Evolutionary conservation across 2,888 invertebrate species (phyloP), one percentile per base, ranked within the genome.

Genomic region (Mythimna vitellina): DNA sequence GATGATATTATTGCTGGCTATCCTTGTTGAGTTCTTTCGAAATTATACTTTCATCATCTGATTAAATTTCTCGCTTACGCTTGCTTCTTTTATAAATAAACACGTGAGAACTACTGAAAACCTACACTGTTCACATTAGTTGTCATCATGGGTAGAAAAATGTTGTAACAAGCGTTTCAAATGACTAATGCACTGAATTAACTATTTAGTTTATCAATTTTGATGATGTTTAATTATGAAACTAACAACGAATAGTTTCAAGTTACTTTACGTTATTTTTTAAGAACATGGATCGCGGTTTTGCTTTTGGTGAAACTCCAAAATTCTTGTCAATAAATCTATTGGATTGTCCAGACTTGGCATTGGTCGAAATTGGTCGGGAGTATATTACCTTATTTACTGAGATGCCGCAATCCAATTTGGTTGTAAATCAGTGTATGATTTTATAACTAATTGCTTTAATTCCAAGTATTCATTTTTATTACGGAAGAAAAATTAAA

Each of bases 111-210:
- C 73, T 22, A 57, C 35, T 65, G 65, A 78, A 75, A 69, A 71
- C 57, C 57, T 46, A 38, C 25, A 70, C 46, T 17, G 17, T 20
- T 17, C 17, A 46, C 64, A 69, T 78, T 69, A 73, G n/a, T 81
- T 81, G 78, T 73, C 73, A 10, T 29, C 51, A n/a, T n/a, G 20
- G 6, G 22, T 4, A 65, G 46, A 57, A 78, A 61, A 67, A 54
- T 32, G 17, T 46, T 67, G 49, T 46, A 70, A 78, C 38, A 66
- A 20, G 12, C 46, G 58, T 69, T 73, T 65, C 56, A 68, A 65
- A 66, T 66, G 66, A 80, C 60, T 71, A 78, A 81, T 74, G 53
- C 49, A 68, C 35, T 20, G 32, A 68, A 69, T 62, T 49, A 81
- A 78, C 63, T 70, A 73, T 72, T 77, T 38, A 61, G 46, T 38